Evolutionary conservation across 2,888 invertebrate species (phyloP).

Genomic region (Eristalis tenax): DNA sequence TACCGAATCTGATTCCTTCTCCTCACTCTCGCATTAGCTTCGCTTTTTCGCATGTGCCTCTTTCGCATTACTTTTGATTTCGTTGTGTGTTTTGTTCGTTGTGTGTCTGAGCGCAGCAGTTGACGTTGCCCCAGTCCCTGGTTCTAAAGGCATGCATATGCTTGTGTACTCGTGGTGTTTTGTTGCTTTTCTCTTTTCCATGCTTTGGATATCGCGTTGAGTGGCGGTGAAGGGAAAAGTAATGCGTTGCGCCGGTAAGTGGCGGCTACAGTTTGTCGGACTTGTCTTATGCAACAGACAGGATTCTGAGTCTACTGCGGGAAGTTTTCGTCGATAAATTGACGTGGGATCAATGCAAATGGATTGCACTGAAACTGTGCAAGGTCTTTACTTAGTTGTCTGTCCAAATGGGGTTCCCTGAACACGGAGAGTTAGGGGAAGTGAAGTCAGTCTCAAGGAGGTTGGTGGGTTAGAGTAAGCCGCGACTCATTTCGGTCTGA

Average conservation of each 20-base stretch:
- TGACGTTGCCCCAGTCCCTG: conserved; percentile 28
- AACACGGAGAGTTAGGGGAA: too few relatives aligned
- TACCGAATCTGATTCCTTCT: conserved; percentile 32
- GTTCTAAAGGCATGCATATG: not conserved
- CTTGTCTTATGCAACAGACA: not conserved
- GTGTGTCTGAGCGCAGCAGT: not conserved
- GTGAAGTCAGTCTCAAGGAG: too few relatives aligned
- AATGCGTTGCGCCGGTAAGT: not conserved
- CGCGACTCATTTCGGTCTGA: too few relatives aligned
- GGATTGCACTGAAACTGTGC: too few relatives aligned
- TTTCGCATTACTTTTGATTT: conserved; percentile 61
- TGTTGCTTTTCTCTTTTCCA: too few relatives aligned
- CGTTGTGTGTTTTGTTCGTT: conserved; percentile 22
- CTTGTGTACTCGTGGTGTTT: not conserved
- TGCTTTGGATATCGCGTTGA: conserved; percentile 1
- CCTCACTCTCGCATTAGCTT: conserved; percentile 10
- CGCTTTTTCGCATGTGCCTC: conserved; percentile 39
- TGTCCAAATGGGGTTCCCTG: too few relatives aligned
- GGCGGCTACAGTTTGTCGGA: conserved; percentile 5
- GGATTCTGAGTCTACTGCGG: too few relatives aligned
- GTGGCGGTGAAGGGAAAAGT: conserved; percentile 21
- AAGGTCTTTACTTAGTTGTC: too few relatives aligned
- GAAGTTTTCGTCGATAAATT: too few relatives aligned
- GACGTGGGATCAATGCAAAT: too few relatives aligned
- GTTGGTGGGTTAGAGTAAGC: too few relatives aligned